Evolutionary conservation across 2,113 vertebrate species (phyloP).

Genomic region (Notarius quadriscutis): DNA sequence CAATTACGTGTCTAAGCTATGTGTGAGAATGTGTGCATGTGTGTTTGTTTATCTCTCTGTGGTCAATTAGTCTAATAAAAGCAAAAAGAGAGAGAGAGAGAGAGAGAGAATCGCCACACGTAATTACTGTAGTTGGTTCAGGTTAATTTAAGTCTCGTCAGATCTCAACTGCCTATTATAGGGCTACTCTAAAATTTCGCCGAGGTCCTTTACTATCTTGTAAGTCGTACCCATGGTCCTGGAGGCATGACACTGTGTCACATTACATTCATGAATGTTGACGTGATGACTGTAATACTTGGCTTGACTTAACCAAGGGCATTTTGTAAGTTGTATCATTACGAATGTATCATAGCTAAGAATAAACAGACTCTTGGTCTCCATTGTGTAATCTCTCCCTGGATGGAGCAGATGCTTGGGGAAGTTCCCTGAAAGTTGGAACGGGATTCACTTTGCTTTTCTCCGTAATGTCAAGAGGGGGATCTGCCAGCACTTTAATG

Average conservation of each 20-base stretch:
- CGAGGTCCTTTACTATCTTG: background rate
- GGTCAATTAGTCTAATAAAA: too few species aligned
- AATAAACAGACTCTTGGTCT: constrained; percentile 42
- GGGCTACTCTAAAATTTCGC: background rate
- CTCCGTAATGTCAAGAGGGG: constrained; percentile 28
- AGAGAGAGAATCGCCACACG: too few species aligned
- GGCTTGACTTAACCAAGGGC: constrained; percentile 16
- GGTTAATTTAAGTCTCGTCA: background rate
- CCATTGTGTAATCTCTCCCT: constrained; percentile 20
- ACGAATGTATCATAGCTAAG: constrained; percentile 18
- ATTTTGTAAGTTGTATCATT: constrained; percentile 10
- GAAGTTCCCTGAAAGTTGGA: constrained; percentile 44
- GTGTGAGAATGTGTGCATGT: too few species aligned
- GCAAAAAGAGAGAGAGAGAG: too few species aligned
- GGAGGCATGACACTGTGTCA: background rate
- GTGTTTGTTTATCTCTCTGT: too few species aligned
- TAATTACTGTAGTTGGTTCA: background rate
- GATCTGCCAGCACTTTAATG: constrained; percentile 44
- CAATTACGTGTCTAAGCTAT: too few species aligned
- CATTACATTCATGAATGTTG: background rate
- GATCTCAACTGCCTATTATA: background rate
- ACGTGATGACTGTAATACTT: background rate
- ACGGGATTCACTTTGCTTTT: constrained; percentile 37
- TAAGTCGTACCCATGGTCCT: background rate
- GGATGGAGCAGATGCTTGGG: constrained; percentile 8